A percentile compares a stretch with the other conserved stretches of the same genome.
Conservation (phyloP, 2,113 vertebrate species). For the Urocitellus parryii region DNA sequence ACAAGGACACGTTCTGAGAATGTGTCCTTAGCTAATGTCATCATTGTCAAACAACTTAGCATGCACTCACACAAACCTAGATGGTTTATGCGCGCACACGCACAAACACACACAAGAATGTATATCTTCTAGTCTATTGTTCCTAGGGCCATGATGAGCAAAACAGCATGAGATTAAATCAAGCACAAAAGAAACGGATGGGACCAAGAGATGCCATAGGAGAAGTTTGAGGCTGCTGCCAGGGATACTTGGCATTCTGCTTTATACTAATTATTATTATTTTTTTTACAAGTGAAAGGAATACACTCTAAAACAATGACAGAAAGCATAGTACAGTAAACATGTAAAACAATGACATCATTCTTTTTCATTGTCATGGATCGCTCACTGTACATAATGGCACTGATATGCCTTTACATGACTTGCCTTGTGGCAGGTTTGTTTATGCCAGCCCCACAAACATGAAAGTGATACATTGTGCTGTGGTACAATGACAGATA, state of each 20-base stretch:
- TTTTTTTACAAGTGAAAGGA: neutral
- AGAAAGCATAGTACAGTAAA: neutral
- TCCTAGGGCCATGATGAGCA: neutral
- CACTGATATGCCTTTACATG: neutral
- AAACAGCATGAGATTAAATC: neutral
- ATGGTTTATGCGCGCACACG: rapidly evolving
- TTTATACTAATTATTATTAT: neutral
- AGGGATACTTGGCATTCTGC: neutral
- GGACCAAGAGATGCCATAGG: neutral
- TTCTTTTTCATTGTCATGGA: neutral
- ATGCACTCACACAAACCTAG: too few relatives aligned
- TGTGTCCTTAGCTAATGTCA: neutral
- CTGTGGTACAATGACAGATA: too few relatives aligned
- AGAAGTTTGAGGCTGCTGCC: neutral
- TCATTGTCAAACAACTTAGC: too few relatives aligned
- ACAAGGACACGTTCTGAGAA: neutral
- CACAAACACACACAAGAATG: too few relatives aligned
- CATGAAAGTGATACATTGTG: neutral
- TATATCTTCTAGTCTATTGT: neutral
- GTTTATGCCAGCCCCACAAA: neutral
- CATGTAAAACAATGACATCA: neutral
- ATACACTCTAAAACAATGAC: neutral
- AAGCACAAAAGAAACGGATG: neutral
- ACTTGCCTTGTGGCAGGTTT: neutral
- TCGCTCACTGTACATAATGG: neutral